A percentile compares a stretch with the other conserved stretches of the same genome.
phyloP scores from a whole-genome alignment of 2,888 invertebrate species.

The Schrankia costaestrigalis region DNA sequence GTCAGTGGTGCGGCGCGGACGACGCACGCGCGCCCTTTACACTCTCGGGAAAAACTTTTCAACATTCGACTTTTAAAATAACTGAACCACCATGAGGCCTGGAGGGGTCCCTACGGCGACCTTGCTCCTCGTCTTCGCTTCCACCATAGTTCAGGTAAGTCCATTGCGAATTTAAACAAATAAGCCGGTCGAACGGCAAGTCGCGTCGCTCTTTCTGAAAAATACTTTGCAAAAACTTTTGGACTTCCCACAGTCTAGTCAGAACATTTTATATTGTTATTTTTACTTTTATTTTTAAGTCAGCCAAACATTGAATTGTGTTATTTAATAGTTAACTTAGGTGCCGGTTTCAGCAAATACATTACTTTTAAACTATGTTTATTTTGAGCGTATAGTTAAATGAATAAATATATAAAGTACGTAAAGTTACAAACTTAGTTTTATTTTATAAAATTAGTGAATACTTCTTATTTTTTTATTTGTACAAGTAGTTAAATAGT shows the following conservation, averaged over 20 bases:
- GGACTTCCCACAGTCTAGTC: conserved; percentile 22
- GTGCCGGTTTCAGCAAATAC: conserved; percentile 37
- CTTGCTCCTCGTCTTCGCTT: conserved; percentile 49
- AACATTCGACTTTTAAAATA: conserved; percentile 40
- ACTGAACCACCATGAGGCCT: conserved; percentile 56
- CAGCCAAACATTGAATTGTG: too few species aligned
- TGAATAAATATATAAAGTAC: too few species aligned
- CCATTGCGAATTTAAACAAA: conserved; percentile 8
- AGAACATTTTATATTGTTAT: too few species aligned
- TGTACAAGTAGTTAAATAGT: too few species aligned
- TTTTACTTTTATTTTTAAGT: too few species aligned
- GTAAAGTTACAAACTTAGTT: too few species aligned
- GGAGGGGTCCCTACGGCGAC: conserved; percentile 45
- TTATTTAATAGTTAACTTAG: too few species aligned
- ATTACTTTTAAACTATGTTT: conserved; percentile 21
- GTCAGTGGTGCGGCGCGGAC: conserved; percentile 63
- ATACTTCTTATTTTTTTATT: too few species aligned
- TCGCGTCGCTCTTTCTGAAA: conserved; percentile 27
- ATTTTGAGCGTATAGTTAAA: conserved; percentile 10
- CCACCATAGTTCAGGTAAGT: conserved; percentile 43
- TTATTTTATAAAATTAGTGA: too few species aligned
- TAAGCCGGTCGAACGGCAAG: conserved; percentile 11
- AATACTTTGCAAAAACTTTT: conserved; percentile 38
- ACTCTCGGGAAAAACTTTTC: conserved; percentile 49
- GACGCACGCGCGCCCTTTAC: conserved; percentile 55